phyloP scores from a whole-genome alignment of 2,888 invertebrate species.

The Drosophila bunnanda region DNA sequence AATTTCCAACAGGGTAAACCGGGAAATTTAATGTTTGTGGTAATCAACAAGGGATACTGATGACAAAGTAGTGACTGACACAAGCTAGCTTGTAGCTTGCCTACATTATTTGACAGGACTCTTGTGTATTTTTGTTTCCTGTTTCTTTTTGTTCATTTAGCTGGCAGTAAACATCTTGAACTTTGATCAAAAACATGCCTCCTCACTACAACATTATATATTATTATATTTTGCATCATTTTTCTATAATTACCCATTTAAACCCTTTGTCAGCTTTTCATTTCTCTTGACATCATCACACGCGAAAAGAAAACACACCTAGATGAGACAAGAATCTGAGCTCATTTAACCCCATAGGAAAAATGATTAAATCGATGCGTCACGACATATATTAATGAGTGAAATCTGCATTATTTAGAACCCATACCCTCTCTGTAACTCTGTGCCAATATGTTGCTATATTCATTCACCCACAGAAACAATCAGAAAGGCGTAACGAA shows the following conservation, averaged over 20 bases:
- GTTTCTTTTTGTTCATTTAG: background rate
- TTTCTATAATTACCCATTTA: constrained; percentile 16
- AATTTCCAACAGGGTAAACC: background rate
- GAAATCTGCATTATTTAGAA: background rate
- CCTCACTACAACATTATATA: background rate
- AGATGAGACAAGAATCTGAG: constrained; percentile 15
- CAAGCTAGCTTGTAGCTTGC: too few species aligned
- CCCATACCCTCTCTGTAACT: background rate
- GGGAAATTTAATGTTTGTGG: background rate
- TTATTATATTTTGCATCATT: constrained; percentile 3
- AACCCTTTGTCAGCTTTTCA: constrained; percentile 6
- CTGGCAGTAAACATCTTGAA: background rate
- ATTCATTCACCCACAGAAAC: constrained; percentile 39
- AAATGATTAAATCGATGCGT: constrained; percentile 16
- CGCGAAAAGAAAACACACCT: background rate
- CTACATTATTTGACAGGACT: background rate
- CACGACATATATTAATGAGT: constrained; percentile 17
- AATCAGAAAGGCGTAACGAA: constrained; percentile 64
- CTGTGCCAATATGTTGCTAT: background rate
- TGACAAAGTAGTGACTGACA: too few species aligned
- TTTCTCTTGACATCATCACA: constrained; percentile 21
- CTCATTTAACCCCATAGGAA: constrained; percentile 26
- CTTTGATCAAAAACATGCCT: background rate
- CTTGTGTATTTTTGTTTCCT: background rate
- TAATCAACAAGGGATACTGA: background rate